Evolutionary conservation across 2,113 vertebrate genomes (phyloP).

Genomic region (Entomyzon cyanotis): DNA sequence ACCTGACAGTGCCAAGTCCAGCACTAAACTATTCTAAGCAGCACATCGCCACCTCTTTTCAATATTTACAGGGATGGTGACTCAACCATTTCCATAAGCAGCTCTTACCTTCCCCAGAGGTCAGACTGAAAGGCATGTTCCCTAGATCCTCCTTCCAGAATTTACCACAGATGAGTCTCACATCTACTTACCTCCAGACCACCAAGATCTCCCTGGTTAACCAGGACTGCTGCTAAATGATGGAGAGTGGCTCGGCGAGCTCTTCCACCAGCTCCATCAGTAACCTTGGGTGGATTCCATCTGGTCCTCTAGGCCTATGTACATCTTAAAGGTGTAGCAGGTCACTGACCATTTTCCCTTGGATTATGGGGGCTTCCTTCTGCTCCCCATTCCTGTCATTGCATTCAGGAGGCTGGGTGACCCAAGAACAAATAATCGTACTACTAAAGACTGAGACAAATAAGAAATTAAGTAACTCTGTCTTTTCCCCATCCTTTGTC

Average conservation of each 20-base stretch:
- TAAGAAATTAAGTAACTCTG: not conserved
- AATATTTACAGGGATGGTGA: not conserved
- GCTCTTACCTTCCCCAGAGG: not conserved
- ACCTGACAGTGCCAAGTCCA: not conserved
- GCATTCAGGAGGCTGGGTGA: rapidly evolving
- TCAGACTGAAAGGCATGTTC: not conserved
- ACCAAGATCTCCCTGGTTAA: not conserved
- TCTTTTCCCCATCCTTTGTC: not conserved
- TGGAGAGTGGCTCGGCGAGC: rapidly evolving
- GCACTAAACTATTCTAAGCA: not conserved
- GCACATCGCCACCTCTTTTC: not conserved
- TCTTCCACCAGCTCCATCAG: not conserved
- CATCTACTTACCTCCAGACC: not conserved
- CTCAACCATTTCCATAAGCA: not conserved
- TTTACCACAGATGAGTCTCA: not conserved
- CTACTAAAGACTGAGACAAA: not conserved
- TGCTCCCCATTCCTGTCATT: not conserved
- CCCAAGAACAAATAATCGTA: not conserved
- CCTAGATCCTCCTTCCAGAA: not conserved
- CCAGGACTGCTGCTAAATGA: not conserved
- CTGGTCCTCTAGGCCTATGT: too few species aligned
- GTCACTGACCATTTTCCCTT: not conserved
- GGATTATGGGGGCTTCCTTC: not conserved
- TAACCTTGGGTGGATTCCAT: not conserved
- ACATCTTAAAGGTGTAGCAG: not conserved